phyloP scores from a whole-genome alignment of 92 coral and sea anemone species.

The Epizoanthus scotinus region DNA sequence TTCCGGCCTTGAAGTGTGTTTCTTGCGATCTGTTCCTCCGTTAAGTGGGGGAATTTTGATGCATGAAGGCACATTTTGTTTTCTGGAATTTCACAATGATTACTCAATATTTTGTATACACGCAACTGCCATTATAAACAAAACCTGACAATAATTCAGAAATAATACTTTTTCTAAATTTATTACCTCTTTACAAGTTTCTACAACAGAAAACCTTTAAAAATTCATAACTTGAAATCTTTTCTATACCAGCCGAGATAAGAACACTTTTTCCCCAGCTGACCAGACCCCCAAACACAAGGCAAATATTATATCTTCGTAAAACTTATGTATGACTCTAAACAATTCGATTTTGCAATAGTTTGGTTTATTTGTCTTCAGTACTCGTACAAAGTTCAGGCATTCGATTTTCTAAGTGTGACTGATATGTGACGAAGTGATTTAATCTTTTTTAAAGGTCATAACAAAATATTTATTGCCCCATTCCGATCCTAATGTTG shows the following conservation, averaged over 20 bases:
- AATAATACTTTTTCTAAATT: neutral
- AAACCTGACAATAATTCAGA: constrained; percentile 20
- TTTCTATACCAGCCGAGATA: neutral
- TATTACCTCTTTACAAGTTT: constrained; percentile 11
- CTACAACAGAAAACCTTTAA: constrained; percentile 4
- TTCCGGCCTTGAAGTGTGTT: neutral
- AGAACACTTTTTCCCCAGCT: neutral
- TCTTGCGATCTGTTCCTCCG: neutral
- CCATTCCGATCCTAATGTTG: constrained; percentile 34
- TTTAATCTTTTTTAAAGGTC: constrained; percentile 22
- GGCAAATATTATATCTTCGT: too few species aligned
- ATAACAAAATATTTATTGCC: constrained; percentile 4
- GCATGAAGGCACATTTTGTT: neutral
- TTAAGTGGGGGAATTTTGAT: neutral
- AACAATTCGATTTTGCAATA: neutral
- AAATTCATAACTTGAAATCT: neutral
- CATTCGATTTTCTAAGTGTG: neutral
- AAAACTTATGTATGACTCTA: neutral
- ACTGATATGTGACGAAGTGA: constrained; percentile 2
- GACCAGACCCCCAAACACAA: neutral
- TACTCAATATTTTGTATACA: constrained; percentile 21
- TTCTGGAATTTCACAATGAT: neutral
- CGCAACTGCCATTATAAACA: constrained; percentile 26
- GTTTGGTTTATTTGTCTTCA: constrained; percentile 7
- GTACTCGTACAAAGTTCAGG: neutral